Conservation (phyloP, 30 jellyfish, hydroid and myxozoan species). For the Aurelia coerulea region DNA sequence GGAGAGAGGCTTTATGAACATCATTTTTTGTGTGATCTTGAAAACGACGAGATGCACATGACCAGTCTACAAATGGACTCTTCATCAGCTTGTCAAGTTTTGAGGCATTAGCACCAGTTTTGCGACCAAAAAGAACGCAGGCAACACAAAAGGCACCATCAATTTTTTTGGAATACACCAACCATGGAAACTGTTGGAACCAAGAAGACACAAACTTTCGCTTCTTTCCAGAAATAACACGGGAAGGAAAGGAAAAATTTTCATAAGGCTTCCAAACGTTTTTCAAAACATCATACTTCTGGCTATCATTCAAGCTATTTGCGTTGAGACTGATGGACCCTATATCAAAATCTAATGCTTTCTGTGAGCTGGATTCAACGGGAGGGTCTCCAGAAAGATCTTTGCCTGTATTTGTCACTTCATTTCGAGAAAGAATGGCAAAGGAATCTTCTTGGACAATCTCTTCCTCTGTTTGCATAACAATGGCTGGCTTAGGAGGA, state of each 20-base stretch:
- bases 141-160: constrained; percentile 58
- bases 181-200: constrained; percentile 30
- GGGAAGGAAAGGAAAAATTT: background rate
- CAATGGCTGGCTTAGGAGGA: constrained; percentile 2
- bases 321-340: too few species aligned
- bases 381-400: too few species aligned
- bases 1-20: background rate
- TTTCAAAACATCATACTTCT: background rate
- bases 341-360: too few species aligned
- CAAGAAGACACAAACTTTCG: constrained; percentile 20
- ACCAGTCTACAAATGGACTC: constrained; percentile 21
- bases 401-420: too few species aligned
- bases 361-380: too few species aligned
- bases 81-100: background rate
- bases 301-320: background rate
- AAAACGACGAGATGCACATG: constrained; percentile 3
- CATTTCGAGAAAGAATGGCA: too few species aligned
- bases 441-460: too few species aligned
- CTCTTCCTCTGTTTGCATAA: too few species aligned
- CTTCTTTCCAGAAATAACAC: background rate
- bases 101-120: constrained; percentile 3
- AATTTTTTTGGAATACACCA: constrained; percentile 7
- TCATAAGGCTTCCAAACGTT: constrained; percentile 35
- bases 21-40: background rate
- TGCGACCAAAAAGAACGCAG: constrained; percentile 23